These are phyloP conservation scores for Riparia riparia DNA, from an alignment of 2,113 vertebrate species.

Conservation along the genomic window DNA sequence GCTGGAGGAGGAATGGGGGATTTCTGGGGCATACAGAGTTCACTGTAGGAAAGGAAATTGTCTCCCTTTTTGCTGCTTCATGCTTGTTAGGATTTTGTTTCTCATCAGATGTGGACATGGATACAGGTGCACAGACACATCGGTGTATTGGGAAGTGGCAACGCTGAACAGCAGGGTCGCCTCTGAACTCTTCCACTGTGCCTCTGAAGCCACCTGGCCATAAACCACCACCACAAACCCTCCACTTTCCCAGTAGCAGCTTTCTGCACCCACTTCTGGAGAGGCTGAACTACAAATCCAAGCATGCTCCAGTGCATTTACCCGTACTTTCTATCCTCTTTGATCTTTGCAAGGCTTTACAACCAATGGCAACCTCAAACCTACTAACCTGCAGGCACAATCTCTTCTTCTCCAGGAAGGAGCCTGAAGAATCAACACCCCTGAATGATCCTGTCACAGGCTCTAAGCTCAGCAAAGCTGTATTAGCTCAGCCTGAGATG, in stretches of 20 bases:
- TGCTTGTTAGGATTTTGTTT: slow-evolving; percentile 32
- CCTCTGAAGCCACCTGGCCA: not conserved
- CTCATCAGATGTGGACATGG: not conserved
- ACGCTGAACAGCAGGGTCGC: not conserved
- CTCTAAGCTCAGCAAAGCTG: not conserved
- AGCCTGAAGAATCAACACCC: not conserved
- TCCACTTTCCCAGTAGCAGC: accelerated
- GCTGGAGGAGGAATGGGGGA: not conserved
- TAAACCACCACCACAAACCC: not conserved
- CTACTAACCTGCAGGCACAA: not conserved
- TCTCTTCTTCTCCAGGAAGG: not conserved
- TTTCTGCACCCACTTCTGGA: not conserved
- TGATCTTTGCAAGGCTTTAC: not conserved
- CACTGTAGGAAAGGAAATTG: not conserved
- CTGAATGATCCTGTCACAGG: not conserved
- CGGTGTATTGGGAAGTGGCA: accelerated
- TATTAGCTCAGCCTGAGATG: not conserved
- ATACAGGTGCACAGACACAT: not conserved
- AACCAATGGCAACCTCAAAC: not conserved
- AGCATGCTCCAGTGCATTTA: not conserved
- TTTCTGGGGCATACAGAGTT: not conserved
- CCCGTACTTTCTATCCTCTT: not conserved
- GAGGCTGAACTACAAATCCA: not conserved
- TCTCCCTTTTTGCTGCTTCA: not conserved
- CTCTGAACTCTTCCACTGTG: not conserved